A percentile compares a stretch with the other conserved stretches of the same genome.
Evolutionary conservation across 2,113 vertebrate species (phyloP).

Genomic region (Pongo abelii): DNA sequence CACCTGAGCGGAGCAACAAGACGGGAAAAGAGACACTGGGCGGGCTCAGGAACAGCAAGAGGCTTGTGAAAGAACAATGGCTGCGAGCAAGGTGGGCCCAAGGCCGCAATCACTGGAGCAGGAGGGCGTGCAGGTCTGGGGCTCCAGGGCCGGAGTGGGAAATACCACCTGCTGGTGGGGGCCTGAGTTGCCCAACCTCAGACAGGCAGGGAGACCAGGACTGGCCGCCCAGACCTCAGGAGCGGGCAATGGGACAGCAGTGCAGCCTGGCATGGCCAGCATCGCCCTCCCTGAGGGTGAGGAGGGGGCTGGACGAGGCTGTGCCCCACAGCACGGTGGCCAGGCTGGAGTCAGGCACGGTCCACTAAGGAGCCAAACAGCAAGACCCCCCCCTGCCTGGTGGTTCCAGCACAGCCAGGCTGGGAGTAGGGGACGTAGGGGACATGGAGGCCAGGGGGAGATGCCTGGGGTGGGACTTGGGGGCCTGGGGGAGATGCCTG

Average conservation of each 20-base stretch:
- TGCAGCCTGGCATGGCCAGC: neutral
- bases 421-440: neutral
- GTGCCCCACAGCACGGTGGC: neutral
- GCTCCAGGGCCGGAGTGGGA: neutral
- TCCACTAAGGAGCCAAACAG: neutral
- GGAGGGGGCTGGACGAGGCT: neutral
- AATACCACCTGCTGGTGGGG: neutral
- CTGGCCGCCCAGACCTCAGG: neutral
- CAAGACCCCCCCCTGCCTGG: neutral
- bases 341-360: neutral
- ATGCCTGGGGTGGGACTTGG: neutral
- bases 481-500: too few relatives aligned
- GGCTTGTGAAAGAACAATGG: neutral
- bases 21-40: neutral
- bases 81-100: neutral
- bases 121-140: neutral
- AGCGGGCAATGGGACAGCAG: accelerated
- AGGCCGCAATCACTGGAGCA: neutral
- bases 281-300: neutral
- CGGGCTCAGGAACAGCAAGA: neutral
- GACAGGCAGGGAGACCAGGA: neutral
- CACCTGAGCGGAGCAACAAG: neutral
- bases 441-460: neutral
- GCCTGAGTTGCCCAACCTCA: neutral
- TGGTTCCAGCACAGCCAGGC: neutral